Evolutionary conservation across 1,140 invertebrate species (phyloP), one percentile per base, ranked within the genome.

Genomic region (Atta texana): DNA sequence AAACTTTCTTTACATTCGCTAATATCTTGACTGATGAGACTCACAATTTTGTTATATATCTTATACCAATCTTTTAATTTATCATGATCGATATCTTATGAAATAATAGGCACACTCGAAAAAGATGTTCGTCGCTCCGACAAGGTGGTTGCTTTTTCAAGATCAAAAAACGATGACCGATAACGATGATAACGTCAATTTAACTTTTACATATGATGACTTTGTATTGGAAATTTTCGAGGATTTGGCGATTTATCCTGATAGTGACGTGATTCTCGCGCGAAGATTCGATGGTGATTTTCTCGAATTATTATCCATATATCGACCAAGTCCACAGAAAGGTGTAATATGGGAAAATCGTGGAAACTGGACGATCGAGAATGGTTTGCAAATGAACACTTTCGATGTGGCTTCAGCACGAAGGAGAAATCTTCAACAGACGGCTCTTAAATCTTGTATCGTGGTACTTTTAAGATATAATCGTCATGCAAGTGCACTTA

Each of bases 141-240:
- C 57, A 0, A 94, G 89, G n/a, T 94, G 94, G 94, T 75, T 94
- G 10, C 34, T 94, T 7, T 49, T 94, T 2, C 91, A 89, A 77
- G 88, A 92, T 77, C 57, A 31, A 10, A 72, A 84, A 7, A 34
- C 2, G 2, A 10, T 18, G 4, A 86, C 82, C 18, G 72, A 10
- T 10, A 44, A 44, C 8, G 39, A 44, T 44, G 8, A 71, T 6
- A 34, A 78, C 0, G 28, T 51, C 18, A 81, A 87, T 57, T 7
- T 53, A 34, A 68, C 28, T 34, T 68, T 21, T 1, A 44, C 24
- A n/a, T 16, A 39, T 21, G n/a, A 28, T 5, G 24, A 89, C 5
- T 10, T 12, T 0, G 39, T 77, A 8, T 18, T 85, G 10, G 12
- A 72, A 21, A 76, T 80, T 2, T 94, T 94, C n/a, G 2, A 44